These are phyloP conservation scores for Lasioglossum villosulum DNA, from an alignment of 2,888 invertebrate genomes.

Conservation along the genomic window DNA sequence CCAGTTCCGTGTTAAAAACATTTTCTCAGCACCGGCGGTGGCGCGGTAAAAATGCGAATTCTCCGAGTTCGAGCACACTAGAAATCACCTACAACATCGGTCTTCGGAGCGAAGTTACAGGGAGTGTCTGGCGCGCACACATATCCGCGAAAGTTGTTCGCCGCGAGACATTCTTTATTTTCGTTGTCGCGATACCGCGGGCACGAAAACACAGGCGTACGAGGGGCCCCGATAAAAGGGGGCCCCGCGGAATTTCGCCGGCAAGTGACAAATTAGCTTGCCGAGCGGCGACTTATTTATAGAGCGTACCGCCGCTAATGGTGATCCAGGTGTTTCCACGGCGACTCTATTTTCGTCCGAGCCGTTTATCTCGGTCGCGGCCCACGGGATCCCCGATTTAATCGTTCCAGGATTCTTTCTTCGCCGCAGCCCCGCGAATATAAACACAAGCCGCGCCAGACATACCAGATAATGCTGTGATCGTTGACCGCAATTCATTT, in stretches of 20 bases:
- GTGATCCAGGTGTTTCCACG: constrained; percentile 63
- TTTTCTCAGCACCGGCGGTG: neutral
- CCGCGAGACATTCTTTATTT: constrained; percentile 48
- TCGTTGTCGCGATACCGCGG: constrained; percentile 51
- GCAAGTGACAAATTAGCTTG: constrained; percentile 60
- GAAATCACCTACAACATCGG: constrained; percentile 17
- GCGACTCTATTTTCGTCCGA: constrained; percentile 63
- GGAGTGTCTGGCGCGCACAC: constrained; percentile 10
- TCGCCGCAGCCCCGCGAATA: neutral
- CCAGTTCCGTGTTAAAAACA: neutral
- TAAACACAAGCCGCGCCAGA: constrained; percentile 45
- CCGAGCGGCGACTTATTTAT: constrained; percentile 49
- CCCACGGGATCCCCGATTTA: constrained; percentile 56
- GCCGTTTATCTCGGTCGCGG: constrained; percentile 53
- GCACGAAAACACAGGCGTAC: constrained; percentile 46
- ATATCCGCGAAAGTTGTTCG: constrained; percentile 42
- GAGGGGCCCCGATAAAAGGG: constrained; percentile 42
- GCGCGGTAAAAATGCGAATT: constrained; percentile 4
- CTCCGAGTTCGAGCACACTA: neutral
- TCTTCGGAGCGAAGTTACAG: neutral
- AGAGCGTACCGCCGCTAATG: constrained; percentile 56
- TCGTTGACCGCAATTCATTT: constrained; percentile 63
- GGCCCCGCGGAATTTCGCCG: constrained; percentile 49
- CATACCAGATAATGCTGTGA: constrained; percentile 61
- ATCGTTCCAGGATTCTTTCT: neutral